These are phyloP conservation scores for Gallinago paraguaiae DNA, from an alignment of 2,113 vertebrate genomes.

Conservation along the genomic window DNA sequence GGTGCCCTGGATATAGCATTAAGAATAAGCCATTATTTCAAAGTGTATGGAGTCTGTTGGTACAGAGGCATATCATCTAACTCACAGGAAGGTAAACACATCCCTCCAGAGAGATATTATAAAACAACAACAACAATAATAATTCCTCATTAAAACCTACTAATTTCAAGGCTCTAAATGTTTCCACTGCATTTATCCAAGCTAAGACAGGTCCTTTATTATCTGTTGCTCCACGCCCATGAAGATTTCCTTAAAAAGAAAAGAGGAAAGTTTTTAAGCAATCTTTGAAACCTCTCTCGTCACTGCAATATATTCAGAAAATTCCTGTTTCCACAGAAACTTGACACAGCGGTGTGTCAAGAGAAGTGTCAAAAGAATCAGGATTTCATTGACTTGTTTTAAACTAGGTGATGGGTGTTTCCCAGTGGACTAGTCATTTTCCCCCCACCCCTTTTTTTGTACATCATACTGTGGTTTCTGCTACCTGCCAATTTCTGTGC, in stretches of 20 bases:
- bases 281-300: background rate
- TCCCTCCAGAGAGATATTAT: background rate
- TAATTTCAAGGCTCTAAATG: constrained; percentile 69
- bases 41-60: background rate
- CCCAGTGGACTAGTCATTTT: background rate
- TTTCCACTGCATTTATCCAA: constrained; percentile 77
- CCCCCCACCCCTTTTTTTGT: background rate
- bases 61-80: background rate
- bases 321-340: background rate
- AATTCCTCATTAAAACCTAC: constrained; percentile 56
- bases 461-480: background rate
- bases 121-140: background rate
- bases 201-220: constrained; percentile 83
- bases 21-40: background rate
- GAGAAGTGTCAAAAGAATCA: background rate
- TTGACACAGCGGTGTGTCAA: background rate
- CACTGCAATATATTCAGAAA: background rate
- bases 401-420: background rate
- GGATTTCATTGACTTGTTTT: background rate
- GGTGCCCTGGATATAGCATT: background rate
- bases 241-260: constrained; percentile 77
- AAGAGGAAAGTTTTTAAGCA: background rate
- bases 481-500: background rate
- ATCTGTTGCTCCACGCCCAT: constrained; percentile 79
- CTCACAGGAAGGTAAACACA: background rate